Conservation (phyloP, 2,113 vertebrate genomes). For the Narcine bancroftii region DNA sequence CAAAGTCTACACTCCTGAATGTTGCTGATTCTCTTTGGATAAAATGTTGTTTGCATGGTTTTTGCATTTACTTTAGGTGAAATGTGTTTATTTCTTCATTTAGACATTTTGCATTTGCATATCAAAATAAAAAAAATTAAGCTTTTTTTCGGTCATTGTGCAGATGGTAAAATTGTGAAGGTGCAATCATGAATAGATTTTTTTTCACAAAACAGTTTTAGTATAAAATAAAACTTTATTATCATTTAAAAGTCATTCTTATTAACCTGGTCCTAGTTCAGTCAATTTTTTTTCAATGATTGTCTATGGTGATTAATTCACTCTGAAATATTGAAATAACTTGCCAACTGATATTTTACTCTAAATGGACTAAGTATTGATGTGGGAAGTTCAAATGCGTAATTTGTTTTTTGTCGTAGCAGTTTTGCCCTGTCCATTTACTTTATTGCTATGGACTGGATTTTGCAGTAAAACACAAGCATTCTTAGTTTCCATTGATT, state of each 20-base stretch:
- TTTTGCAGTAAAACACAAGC: too few species aligned
- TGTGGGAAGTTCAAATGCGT: neutral
- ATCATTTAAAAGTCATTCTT: neutral
- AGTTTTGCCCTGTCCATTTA: neutral
- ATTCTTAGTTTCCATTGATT: too few species aligned
- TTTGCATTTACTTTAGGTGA: neutral
- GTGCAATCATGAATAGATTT: neutral
- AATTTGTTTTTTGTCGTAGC: neutral
- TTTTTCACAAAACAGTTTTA: neutral
- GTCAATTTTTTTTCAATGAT: neutral
- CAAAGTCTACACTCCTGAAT: too few species aligned
- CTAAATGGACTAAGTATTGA: neutral
- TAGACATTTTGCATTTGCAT: neutral
- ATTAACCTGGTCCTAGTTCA: neutral
- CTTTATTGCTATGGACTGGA: neutral
- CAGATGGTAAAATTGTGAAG: neutral
- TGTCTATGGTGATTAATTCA: neutral
- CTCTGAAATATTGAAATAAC: neutral
- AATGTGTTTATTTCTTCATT: neutral
- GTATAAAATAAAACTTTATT: too few species aligned
- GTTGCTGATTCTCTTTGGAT: neutral
- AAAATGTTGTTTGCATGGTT: neutral
- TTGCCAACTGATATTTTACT: neutral
- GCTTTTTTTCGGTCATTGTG: neutral
- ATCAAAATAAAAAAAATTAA: neutral